Conservation (phyloP, 2,888 invertebrate species). For the Eristalinus aeneus region DNA sequence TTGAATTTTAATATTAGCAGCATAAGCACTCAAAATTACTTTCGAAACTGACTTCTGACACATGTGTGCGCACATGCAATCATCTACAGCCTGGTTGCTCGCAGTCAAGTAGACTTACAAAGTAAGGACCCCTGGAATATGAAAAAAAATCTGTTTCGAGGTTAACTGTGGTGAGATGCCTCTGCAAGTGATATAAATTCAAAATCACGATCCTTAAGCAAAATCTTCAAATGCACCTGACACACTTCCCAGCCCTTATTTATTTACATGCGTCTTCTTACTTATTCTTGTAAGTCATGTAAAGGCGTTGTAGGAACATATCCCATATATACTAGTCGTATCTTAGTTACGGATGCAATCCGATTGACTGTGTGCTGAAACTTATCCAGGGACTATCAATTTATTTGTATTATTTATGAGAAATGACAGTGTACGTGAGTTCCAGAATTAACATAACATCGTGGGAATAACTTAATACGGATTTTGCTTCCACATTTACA, state of each 20-base stretch:
- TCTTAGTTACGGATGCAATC: not conserved
- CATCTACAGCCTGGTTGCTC: not conserved
- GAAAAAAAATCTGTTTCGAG: not conserved
- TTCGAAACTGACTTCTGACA: not conserved
- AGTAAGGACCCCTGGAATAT: not conserved
- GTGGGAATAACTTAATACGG: constrained; percentile 7
- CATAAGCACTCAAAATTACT: not conserved
- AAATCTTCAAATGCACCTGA: not conserved
- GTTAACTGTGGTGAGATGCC: not conserved
- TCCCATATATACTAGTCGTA: not conserved
- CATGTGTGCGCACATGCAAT: not conserved
- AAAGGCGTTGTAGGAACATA: not conserved
- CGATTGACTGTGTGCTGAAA: not conserved
- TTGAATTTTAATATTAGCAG: constrained; percentile 28
- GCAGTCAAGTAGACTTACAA: not conserved
- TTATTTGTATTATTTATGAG: constrained; percentile 67
- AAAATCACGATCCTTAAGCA: not conserved
- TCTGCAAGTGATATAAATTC: not conserved
- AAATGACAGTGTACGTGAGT: constrained; percentile 34
- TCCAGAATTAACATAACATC: constrained; percentile 51
- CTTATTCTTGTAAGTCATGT: not conserved
- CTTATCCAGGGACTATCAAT: constrained; percentile 15
- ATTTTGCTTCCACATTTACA: not conserved
- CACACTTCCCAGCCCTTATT: not conserved
- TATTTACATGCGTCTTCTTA: not conserved